Percentiles rank a stretch among this genome's conserved stretches.
phyloP scores from a whole-genome alignment of 2,888 invertebrate species.

The Sinohyriopsis cumingii region DNA sequence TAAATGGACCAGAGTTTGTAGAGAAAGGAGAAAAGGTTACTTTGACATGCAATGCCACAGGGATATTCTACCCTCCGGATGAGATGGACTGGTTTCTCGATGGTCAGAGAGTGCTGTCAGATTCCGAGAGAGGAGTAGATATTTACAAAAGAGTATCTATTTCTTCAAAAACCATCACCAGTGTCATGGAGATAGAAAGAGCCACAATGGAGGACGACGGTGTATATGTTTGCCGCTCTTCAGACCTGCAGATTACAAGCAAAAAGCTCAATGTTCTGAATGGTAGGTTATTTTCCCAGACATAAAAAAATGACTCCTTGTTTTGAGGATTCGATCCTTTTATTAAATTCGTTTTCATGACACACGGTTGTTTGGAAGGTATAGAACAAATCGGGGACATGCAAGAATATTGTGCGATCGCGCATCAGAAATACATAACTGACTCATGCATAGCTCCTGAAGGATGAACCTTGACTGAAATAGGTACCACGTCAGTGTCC shows the following conservation, averaged over 20 bases:
- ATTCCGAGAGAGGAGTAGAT: slow-evolving; percentile 27
- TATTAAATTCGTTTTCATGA: no score
- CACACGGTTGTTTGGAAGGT: no score
- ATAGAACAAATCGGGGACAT: no score
- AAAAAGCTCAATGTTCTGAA: slow-evolving; percentile 48
- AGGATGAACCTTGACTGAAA: no score
- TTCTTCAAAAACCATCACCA: slow-evolving; percentile 41
- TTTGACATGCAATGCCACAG: slow-evolving; percentile 53
- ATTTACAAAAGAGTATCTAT: slow-evolving; percentile 41
- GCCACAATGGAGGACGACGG: slow-evolving; percentile 46
- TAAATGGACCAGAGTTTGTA: slow-evolving; percentile 40
- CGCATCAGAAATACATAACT: no score
- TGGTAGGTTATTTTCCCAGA: slow-evolving; percentile 27
- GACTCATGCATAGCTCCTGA: no score
- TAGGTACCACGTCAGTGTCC: no score
- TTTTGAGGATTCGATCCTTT: no score
- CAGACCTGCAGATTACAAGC: slow-evolving; percentile 48
- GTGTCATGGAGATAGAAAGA: slow-evolving; percentile 44
- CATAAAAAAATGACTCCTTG: no score
- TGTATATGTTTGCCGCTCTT: slow-evolving; percentile 50
- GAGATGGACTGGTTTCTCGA: slow-evolving; percentile 57
- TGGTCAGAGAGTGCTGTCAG: slow-evolving; percentile 42
- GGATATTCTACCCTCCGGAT: slow-evolving; percentile 44
- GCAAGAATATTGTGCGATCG: no score
- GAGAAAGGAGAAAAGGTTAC: slow-evolving; percentile 44